Conservation (phyloP, 2,888 invertebrate genomes). For the Microctonus aethiopoides region DNA sequence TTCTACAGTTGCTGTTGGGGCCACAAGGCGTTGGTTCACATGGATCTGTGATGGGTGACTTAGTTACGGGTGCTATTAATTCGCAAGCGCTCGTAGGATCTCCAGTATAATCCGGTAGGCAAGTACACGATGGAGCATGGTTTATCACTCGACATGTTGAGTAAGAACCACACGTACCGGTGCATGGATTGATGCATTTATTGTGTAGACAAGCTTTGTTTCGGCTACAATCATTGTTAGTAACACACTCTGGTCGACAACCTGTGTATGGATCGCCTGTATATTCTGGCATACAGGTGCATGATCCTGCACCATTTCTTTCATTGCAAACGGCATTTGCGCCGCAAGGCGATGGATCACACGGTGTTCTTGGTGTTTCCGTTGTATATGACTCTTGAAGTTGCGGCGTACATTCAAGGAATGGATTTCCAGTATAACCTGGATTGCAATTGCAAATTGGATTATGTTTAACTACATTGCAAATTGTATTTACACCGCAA, state of each 20-base stretch:
- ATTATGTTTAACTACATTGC: constrained; percentile 84
- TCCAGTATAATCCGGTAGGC: constrained; percentile 81
- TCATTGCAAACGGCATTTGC: constrained; percentile 87
- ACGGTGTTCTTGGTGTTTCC: constrained; percentile 78
- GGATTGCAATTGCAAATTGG: constrained; percentile 84
- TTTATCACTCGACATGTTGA: constrained; percentile 84
- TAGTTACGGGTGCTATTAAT: constrained; percentile 42
- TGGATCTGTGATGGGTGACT: constrained; percentile 68
- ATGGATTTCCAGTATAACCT: constrained; percentile 87
- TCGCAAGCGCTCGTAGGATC: constrained; percentile 76
- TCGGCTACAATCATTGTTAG: constrained; percentile 82
- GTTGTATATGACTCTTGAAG: constrained; percentile 69
- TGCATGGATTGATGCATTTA: constrained; percentile 87
- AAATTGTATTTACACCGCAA: constrained; percentile 82
- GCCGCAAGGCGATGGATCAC: constrained; percentile 88
- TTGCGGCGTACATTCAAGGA: constrained; percentile 75
- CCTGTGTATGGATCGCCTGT: constrained; percentile 89
- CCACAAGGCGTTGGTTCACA: constrained; percentile 88
- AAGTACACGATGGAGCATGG: constrained; percentile 85
- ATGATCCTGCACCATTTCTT: constrained; percentile 84
- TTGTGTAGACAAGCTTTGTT: constrained; percentile 85
- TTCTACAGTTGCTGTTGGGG: constrained; percentile 82
- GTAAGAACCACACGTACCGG: constrained; percentile 83
- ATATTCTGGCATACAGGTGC: constrained; percentile 83
- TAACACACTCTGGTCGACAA: constrained; percentile 87